Conservation (phyloP, 1,140 invertebrate genomes). For the Bombus confusus region DNA sequence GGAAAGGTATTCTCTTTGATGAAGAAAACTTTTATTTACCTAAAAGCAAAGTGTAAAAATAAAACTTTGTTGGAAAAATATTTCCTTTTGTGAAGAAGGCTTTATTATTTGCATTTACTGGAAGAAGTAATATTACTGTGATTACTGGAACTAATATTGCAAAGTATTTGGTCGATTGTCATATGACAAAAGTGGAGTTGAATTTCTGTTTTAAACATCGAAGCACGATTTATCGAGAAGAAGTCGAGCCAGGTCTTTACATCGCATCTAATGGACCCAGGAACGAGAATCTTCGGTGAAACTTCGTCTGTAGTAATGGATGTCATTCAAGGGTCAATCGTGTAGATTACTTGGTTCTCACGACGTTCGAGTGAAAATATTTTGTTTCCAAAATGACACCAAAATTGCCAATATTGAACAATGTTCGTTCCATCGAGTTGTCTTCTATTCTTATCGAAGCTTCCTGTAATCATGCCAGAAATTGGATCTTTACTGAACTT, state of each 20-base stretch:
- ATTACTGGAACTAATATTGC: not conserved
- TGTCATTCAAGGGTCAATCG: not conserved
- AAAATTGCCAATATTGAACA: conserved; percentile 23
- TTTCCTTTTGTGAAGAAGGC: too few species aligned
- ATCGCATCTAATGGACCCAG: not conserved
- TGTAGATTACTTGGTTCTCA: conserved; percentile 5
- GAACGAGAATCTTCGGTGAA: conserved; percentile 8
- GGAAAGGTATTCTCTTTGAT: not conserved
- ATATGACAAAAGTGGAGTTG: not conserved
- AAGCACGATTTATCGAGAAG: not conserved
- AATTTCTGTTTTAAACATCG: not conserved
- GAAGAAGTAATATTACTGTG: not conserved
- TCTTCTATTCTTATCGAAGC: not conserved
- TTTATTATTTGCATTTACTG: too few species aligned
- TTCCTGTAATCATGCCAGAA: not conserved
- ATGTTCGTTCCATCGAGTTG: not conserved
- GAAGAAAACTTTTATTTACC: not conserved
- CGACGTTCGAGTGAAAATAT: conserved; percentile 41
- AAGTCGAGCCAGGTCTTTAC: conserved; percentile 3
- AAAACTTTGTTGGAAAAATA: too few species aligned
- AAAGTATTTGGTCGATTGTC: not conserved
- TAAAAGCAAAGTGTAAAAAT: too few species aligned
- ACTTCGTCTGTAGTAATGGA: not conserved
- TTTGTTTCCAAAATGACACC: conserved; percentile 50
- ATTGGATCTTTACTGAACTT: not conserved